Evolutionary conservation across 1,140 invertebrate genomes (phyloP), one percentile per base, ranked within the genome.

Genomic region (Atta colombica): DNA sequence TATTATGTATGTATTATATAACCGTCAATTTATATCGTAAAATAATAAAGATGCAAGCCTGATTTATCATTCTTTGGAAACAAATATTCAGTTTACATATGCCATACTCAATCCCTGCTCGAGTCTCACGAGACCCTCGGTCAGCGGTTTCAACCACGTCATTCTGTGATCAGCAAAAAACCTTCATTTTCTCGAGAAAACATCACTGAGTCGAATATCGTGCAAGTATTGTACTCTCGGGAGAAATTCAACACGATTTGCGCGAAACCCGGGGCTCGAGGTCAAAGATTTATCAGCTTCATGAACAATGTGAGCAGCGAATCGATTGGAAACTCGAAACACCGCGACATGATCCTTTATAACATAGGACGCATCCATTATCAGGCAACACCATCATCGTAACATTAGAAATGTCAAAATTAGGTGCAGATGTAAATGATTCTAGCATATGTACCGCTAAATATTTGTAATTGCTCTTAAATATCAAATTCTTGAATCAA

Each of bases 241-340:
- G 35, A 81, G 45, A 4, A 60, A 84, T 82, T 72, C 25, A 60
- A 28, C 55, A 49, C 39, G 58, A 84, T 75, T 63, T 74, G 55
- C 45, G 28, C 55, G 7, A 61, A 61, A 84, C 8, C 39, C 21
- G 5, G 25, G n/a, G 18, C 28, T 25, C 18, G 55, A 25, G 66
- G 18, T 84, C 28, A 75, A 75, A 84, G 55, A 61, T 51, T 75
- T 45, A 55, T 18, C 31, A 61, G 55, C 49, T 81, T 63, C 49
- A 5, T 51, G 58, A 4, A 55, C 8, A 28, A 69, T 18, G 2
- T 82, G 16, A 16, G 8, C 39, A 49, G 60, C 39, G 55, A 74
- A 84, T 84, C 69, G 80, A 74, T 84, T 14, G 69, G 45, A 84
- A 75, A 84, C 18, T 1, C 28, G 55, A 63, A 84, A 28, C 39